phyloP scores from a whole-genome alignment of 53 echinoderm and acorn worm genomes.

The Luidia sarsii region DNA sequence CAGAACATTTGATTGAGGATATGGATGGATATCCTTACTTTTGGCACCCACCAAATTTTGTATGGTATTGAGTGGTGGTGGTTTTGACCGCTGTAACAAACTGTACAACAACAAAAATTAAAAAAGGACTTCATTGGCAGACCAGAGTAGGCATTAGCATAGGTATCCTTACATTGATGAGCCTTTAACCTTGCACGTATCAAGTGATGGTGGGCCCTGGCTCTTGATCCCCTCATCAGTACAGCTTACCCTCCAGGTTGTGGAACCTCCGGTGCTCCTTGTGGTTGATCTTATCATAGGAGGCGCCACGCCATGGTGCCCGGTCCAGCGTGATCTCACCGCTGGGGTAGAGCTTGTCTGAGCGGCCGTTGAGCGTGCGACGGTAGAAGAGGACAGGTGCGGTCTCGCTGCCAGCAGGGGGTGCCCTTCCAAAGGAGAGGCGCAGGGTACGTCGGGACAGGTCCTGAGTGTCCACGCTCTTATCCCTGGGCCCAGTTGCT shows the following conservation, averaged over 20 bases:
- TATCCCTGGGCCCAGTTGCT: slow-evolving; percentile 77
- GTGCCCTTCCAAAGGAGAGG: slow-evolving; percentile 75
- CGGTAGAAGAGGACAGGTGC: slow-evolving; percentile 76
- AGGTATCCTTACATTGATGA: too few species aligned
- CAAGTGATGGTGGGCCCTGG: too few species aligned
- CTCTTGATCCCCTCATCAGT: neutral
- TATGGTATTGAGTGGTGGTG: too few species aligned
- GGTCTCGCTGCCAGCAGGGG: slow-evolving; percentile 69
- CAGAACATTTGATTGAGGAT: too few species aligned
- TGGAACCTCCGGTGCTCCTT: slow-evolving; percentile 51
- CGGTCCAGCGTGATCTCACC: slow-evolving; percentile 92
- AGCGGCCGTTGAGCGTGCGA: slow-evolving; percentile 87
- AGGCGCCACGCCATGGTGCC: slow-evolving; percentile 92
- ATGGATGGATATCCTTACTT: too few species aligned
- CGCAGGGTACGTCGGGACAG: slow-evolving; percentile 71
- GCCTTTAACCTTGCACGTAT: too few species aligned
- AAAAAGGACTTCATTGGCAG: neutral
- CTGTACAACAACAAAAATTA: neutral
- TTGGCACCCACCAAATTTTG: too few species aligned
- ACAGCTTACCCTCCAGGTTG: slow-evolving; percentile 47
- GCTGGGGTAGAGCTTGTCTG: slow-evolving; percentile 80
- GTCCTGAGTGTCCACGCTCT: slow-evolving; percentile 90
- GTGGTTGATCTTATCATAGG: slow-evolving; percentile 89
- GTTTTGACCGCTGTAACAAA: neutral
- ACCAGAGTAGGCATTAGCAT: too few species aligned